Base-by-base conservation (phyloP, 92 coral and sea anemone genomes). In the Galaxea fascicularis region DNA sequence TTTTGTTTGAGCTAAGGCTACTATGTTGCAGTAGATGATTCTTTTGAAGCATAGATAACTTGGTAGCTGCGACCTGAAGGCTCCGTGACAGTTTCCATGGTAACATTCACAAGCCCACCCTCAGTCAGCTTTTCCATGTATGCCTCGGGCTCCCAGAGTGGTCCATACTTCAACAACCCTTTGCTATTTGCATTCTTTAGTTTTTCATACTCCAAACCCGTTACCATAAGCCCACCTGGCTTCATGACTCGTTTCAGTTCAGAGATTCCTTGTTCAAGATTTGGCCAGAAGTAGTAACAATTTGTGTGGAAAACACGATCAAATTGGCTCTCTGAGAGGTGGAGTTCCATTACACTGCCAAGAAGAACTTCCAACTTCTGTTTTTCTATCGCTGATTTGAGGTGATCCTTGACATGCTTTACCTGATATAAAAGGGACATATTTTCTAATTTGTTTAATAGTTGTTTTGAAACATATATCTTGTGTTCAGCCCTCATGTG, bases 231-330 rank as follows among this genome's bases (percentile, higher is more conserved):
- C 10, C 78, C 86, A 22, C 76, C 86, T 12, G 86, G 77, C 21
- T 81, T 81, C 53, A 81, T 24, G 17, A 81, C 86, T 54, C 86
- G 27, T 21, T 68, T 69, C 47, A 81, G 35, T 20, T 81, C 86
- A 3, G 65, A 47, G 18, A 81, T 81, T 13, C 76, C 86, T 44
- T 25, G 63, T 14, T 66, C 56, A 18, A 81, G 73, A 53, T 51
- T 57, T 65, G 86, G 86, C 86, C 86, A 81, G 51, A 81, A 81
- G 35, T 81, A 81, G 65, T 81, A 81, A 30, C 86, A 81, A 27
- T 81, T 81, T 47, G 76, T 68, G 51, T 81, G 86, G 56, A 81
- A 81, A 29, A 81, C 65, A 12, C 86, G n/a, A 27, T 81, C 35
- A 69, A 81, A 81, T 30, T 68, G 31, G 65, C 69, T 81, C 29